Base-by-base conservation (phyloP, 1,140 invertebrate species). In the Drosophila nigrodunni region DNA sequence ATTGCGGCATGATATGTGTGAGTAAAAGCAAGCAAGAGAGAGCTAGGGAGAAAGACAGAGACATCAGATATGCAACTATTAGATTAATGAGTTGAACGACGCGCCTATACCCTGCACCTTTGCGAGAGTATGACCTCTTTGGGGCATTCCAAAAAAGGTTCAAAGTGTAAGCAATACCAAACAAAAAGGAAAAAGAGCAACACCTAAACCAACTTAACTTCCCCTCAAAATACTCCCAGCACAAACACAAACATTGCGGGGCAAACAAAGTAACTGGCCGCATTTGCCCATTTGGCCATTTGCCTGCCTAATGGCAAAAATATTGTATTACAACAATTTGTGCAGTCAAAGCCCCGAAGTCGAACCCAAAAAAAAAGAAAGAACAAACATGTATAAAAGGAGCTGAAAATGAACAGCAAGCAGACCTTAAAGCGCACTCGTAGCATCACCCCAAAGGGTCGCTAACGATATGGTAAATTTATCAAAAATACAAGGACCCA, bases 401-500 rank as follows among this genome's bases (percentile, higher is more conserved):
- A 62, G 58, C 46, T 52, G 60, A 65, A 66, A 71, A 62, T 49
- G 60, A 72, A 52, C 79, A 57, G 54, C 34, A 49, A 58, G 10
- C 34, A 39, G 46, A 35, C 43, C 30, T 61, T 61, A 49, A 49
- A 61, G 46, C 59, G 44, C 30, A 47, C 13, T 21, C 34, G 6
- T 30, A 64, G 46, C 50, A 64, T 47, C 73, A 43, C 57, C 37
- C 74, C 75, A 88, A 30, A 88, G 68, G 83, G 83, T 82, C 81
- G 83, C 80, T 89, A 89, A 89, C 85, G 85, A 89, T 89, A 89
- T 89, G 85, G 78, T 89, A 85, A 89, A 89, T 89, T 89, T 85
- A 89, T 89, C 85, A 89, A 89, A 89, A 85, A 74, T 77, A 75
- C 61, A 80, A 88, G 35, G 50, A 44, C 21, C 62, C 25, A 10